phyloP scores from a whole-genome alignment of 1,140 invertebrate genomes.

The Apis laboriosa region DNA sequence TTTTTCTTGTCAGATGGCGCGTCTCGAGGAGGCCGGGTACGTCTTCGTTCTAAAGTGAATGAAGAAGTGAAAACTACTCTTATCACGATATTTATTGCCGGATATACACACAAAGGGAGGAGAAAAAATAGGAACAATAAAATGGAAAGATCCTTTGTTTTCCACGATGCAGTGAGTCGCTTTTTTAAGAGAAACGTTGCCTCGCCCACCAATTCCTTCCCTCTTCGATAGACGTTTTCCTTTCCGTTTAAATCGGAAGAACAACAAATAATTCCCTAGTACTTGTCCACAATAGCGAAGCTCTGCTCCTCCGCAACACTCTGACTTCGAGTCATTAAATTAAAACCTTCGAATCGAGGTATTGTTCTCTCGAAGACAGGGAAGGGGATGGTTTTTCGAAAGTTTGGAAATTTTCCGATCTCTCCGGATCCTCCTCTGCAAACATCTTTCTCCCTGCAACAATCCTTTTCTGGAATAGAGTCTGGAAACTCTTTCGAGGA shows the following conservation, averaged over 20 bases:
- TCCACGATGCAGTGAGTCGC: constrained; percentile 30
- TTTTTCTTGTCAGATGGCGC: no score
- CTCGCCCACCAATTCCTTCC: constrained; percentile 39
- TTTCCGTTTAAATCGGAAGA: constrained; percentile 2
- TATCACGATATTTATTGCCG: constrained; percentile 27
- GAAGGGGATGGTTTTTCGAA: no score
- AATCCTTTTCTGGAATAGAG: neutral
- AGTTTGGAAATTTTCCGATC: constrained; percentile 26
- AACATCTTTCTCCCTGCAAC: neutral
- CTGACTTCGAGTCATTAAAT: constrained; percentile 14
- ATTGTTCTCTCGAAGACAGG: no score
- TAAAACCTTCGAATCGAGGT: constrained; percentile 18
- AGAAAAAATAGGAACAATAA: constrained; percentile 50
- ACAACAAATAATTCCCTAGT: constrained; percentile 30
- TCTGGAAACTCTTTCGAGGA: neutral
- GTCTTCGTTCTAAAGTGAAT: constrained; percentile 30
- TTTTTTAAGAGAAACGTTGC: constrained; percentile 36
- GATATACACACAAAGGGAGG: neutral
- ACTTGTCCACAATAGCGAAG: neutral
- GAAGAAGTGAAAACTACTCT: constrained; percentile 42
- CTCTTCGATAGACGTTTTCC: neutral
- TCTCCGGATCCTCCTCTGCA: neutral
- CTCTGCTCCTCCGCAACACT: no score
- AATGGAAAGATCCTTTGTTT: constrained; percentile 59
- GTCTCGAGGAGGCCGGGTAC: constrained; percentile 6